Conservation (phyloP, 2,888 invertebrate genomes). For the Sylvicola cinctus region DNA sequence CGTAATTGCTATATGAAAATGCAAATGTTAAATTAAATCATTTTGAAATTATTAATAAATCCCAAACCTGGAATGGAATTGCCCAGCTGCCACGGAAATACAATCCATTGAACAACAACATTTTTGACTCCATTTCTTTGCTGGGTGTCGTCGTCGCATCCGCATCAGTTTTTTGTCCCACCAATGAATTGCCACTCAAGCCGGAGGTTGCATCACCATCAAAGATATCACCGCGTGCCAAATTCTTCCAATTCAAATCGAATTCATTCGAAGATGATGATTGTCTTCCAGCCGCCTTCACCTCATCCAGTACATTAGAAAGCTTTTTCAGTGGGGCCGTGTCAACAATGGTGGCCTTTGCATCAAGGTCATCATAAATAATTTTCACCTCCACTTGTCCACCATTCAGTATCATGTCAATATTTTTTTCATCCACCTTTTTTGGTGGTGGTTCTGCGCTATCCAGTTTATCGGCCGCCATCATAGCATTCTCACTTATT, state of each 20-base stretch:
- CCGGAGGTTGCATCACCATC: slow-evolving; percentile 34
- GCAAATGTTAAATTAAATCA: not conserved
- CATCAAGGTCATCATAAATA: too few relatives aligned
- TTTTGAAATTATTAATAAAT: not conserved
- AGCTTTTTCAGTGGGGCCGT: too few relatives aligned
- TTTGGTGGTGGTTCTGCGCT: too few relatives aligned
- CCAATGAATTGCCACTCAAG: slow-evolving; percentile 38
- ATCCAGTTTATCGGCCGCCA: not conserved
- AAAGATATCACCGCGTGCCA: slow-evolving; percentile 8
- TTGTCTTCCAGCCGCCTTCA: too few relatives aligned
- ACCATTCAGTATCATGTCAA: too few relatives aligned
- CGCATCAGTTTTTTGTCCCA: slow-evolving; percentile 22
- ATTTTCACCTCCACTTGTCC: too few relatives aligned
- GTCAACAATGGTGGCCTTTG: too few relatives aligned
- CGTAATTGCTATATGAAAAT: slow-evolving; percentile 11
- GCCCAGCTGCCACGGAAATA: slow-evolving; percentile 66
- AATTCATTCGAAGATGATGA: too few relatives aligned
- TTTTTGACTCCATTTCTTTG: slow-evolving; percentile 26
- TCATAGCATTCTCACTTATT: not conserved
- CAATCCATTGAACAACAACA: slow-evolving; percentile 54
- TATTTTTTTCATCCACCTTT: too few relatives aligned
- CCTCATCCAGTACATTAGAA: too few relatives aligned
- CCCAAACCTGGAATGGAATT: slow-evolving; percentile 33
- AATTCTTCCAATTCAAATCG: too few relatives aligned
- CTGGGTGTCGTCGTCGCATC: slow-evolving; percentile 6